Percentiles rank a stretch among this genome's conserved stretches.
phyloP scores from a whole-genome alignment of 1,140 invertebrate genomes.

The Cherax quadricarinatus region DNA sequence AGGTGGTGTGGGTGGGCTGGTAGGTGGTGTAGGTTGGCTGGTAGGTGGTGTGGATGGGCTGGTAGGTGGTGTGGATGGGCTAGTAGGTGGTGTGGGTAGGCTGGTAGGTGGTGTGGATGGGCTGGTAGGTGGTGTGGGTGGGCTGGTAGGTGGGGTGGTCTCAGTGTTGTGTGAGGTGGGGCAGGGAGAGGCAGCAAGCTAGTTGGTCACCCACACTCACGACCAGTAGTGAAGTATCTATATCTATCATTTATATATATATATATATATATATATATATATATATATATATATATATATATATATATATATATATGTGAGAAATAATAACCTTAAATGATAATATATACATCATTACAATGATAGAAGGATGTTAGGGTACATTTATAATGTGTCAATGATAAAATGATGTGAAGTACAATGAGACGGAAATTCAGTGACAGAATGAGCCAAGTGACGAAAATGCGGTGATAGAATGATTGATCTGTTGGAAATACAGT shows the following conservation, averaged over 20 bases:
- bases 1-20: background rate
- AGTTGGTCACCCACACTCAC: background rate
- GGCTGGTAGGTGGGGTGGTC: background rate
- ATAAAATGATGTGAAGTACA: too few relatives aligned
- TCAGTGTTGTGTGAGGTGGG: background rate
- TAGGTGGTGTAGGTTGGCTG: background rate
- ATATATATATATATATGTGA: constrained; percentile 14
- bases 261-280: constrained; percentile 29
- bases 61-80: too few relatives aligned
- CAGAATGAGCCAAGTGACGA: too few relatives aligned
- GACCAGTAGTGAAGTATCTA: background rate
- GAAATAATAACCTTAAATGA: too few relatives aligned
- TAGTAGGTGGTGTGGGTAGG: background rate
- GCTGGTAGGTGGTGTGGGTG: background rate
- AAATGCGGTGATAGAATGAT: too few relatives aligned
- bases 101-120: background rate
- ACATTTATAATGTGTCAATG: too few relatives aligned
- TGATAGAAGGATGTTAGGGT: too few relatives aligned
- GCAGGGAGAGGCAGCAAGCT: background rate
- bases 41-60: background rate
- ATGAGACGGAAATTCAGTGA: too few relatives aligned
- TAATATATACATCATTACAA: too few relatives aligned
- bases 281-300: constrained; percentile 9
- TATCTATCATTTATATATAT: constrained; percentile 20
- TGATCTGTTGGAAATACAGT: too few relatives aligned